Percentiles rank a stretch among this genome's conserved stretches.
phyloP scores from a whole-genome alignment of 2,797 vertebrate genomes.

The Caiman crocodilus region DNA sequence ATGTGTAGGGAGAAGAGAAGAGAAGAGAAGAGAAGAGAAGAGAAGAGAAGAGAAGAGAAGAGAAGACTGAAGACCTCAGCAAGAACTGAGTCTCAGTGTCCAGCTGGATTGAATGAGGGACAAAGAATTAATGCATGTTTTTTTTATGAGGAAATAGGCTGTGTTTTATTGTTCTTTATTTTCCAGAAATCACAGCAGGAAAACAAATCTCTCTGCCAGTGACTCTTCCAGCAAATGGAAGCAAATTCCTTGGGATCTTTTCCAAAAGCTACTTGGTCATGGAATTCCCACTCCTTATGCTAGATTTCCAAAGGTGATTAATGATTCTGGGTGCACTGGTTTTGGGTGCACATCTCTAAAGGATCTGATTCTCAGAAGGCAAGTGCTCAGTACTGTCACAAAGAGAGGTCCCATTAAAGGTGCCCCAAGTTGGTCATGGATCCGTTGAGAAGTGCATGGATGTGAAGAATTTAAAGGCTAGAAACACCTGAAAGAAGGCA shows the following conservation, averaged over 20 bases:
- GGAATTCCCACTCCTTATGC: background rate
- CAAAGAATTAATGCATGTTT: conserved; percentile 34
- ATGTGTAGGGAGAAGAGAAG: background rate
- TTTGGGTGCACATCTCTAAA: background rate
- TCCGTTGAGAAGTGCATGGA: background rate
- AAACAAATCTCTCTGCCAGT: background rate
- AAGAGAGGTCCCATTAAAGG: background rate
- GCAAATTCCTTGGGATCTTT: background rate
- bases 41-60: too few species aligned
- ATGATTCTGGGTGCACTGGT: background rate
- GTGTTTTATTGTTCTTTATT: conserved; percentile 27
- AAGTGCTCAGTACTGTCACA: background rate
- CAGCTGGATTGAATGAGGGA: conserved; percentile 42
- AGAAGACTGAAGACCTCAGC: conserved; percentile 11
- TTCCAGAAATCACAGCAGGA: conserved; percentile 45
- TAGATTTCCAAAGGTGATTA: background rate
- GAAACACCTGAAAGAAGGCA: background rate
- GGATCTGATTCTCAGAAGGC: background rate
- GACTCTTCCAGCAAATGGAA: background rate
- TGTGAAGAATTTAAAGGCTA: background rate
- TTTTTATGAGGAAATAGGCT: conserved; percentile 40
- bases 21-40: too few species aligned
- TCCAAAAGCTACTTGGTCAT: background rate
- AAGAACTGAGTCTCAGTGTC: conserved; percentile 27
- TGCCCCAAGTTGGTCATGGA: background rate